Evolutionary conservation across 2,888 invertebrate genomes (phyloP).

Genomic region (Aradus depressus): DNA sequence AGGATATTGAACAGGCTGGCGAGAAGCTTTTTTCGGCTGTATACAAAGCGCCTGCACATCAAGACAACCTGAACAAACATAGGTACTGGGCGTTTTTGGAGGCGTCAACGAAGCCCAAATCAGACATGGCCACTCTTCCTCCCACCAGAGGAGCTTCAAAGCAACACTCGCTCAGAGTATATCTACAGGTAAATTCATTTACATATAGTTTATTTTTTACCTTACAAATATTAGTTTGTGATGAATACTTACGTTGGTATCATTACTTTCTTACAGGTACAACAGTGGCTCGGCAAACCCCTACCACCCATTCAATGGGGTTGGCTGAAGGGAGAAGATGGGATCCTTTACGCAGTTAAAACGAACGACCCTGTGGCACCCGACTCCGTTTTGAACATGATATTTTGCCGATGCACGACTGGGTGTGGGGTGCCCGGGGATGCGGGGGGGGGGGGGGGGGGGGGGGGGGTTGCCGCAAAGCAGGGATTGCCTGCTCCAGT

Average conservation of each 20-base stretch:
- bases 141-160: conserved; percentile 6
- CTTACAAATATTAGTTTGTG: not conserved
- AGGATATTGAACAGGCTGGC: conserved; percentile 9
- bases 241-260: conserved; percentile 1
- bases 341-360: too few species aligned
- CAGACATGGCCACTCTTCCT: not conserved
- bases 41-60: not conserved
- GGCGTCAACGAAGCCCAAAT: not conserved
- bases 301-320: not conserved
- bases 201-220: not conserved
- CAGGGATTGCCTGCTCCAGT: too few species aligned
- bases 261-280: not conserved
- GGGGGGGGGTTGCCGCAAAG: too few species aligned
- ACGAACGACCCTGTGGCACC: too few species aligned
- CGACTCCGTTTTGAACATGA: too few species aligned
- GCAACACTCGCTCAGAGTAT: conserved; percentile 10
- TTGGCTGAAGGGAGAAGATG: too few species aligned
- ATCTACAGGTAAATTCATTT: conserved; percentile 1
- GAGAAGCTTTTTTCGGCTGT: not conserved
- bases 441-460: too few species aligned
- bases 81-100: too few species aligned
- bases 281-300: not conserved
- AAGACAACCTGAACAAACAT: too few species aligned
- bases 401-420: too few species aligned
- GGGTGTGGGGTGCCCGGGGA: too few species aligned